Percentiles rank a stretch among this genome's conserved stretches.
phyloP scores from a whole-genome alignment of 2,797 vertebrate species.

The Ciconia nigra region DNA sequence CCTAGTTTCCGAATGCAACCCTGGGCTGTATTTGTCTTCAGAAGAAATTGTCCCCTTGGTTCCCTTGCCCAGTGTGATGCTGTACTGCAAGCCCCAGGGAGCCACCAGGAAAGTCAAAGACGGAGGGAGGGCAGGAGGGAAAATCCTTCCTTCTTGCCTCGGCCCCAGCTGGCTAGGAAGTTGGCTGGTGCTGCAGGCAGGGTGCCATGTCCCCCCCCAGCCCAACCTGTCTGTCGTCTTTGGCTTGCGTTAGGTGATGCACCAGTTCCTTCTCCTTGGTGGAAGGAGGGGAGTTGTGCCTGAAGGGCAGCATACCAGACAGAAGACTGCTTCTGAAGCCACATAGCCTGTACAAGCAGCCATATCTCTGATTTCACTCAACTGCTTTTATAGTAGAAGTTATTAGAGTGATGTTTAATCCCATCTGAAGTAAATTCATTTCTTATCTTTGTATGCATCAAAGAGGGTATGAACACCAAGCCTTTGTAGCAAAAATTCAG shows the following conservation, averaged over 20 bases:
- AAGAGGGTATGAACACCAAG: background rate
- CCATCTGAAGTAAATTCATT: background rate
- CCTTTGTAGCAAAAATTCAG: slow-evolving; percentile 1
- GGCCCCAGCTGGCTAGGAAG: background rate
- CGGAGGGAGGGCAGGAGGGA: background rate
- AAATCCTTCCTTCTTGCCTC: background rate
- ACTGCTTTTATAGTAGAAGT: background rate
- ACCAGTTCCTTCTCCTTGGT: background rate
- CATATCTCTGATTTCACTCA: background rate
- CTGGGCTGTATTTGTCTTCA: background rate
- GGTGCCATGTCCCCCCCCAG: background rate
- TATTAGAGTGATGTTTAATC: background rate
- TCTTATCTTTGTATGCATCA: slow-evolving; percentile 8
- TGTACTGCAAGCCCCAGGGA: background rate
- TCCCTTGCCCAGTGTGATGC: background rate
- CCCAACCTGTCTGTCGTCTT: background rate
- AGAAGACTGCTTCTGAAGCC: background rate
- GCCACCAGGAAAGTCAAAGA: background rate
- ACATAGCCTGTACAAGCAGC: background rate
- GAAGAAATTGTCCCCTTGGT: background rate
- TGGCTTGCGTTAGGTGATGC: background rate
- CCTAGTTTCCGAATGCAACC: background rate
- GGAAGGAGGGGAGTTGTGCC: background rate
- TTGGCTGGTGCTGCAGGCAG: background rate
- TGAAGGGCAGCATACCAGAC: background rate